A percentile compares a stretch with the other conserved stretches of the same genome.
phyloP scores from a whole-genome alignment of 1,140 invertebrate genomes.

The Dermatophagoides farinae region DNA sequence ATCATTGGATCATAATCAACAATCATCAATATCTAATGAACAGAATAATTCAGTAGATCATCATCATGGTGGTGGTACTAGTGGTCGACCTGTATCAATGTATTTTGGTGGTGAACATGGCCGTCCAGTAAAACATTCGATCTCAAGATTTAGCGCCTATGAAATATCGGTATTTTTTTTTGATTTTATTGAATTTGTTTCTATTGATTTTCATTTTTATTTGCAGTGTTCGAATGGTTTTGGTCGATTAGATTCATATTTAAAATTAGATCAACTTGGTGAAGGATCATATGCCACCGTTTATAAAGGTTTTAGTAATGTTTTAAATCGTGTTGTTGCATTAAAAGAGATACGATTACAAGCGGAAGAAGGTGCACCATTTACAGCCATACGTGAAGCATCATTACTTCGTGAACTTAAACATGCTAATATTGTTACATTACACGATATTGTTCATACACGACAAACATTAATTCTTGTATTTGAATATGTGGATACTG shows the following conservation, averaged over 20 bases:
- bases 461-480: slow-evolving; percentile 43
- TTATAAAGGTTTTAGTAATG: slow-evolving; percentile 42
- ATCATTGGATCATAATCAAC: too few species aligned
- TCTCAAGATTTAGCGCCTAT: not conserved
- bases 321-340: slow-evolving; percentile 45
- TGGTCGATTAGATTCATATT: slow-evolving; percentile 49
- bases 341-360: slow-evolving; percentile 48
- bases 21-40: too few species aligned
- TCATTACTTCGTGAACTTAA: slow-evolving; percentile 33
- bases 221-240: slow-evolving; percentile 39
- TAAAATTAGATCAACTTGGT: slow-evolving; percentile 45
- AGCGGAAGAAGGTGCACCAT: slow-evolving; percentile 49
- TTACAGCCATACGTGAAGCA: slow-evolving; percentile 45
- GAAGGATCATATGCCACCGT: slow-evolving; percentile 53
- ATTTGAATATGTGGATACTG: slow-evolving; percentile 36
- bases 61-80: not conserved
- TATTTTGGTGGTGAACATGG: not conserved
- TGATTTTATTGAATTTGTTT: not conserved
- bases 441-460: slow-evolving; percentile 50
- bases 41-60: not conserved
- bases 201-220: not conserved
- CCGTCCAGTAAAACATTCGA: not conserved
- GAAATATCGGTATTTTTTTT: not conserved
- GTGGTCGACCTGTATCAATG: slow-evolving; percentile 3
- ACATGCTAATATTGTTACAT: slow-evolving; percentile 39